Evolutionary conservation across 1,140 invertebrate genomes (phyloP), one percentile per base, ranked within the genome.

Genomic region (Diuraphis noxia): DNA sequence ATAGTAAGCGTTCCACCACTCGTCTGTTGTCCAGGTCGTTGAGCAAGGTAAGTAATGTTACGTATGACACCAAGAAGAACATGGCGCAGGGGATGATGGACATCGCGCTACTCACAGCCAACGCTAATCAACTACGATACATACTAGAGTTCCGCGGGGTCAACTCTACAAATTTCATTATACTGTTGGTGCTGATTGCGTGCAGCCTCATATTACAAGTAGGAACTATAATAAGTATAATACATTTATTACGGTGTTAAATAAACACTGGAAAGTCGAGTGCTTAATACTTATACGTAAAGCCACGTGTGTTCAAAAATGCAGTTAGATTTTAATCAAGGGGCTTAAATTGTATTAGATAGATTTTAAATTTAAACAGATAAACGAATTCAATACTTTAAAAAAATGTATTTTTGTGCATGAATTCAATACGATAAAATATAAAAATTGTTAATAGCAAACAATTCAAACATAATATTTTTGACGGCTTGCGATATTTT

Each of bases 31-130:
- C 89, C 41, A 81, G 89, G 25, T 91, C 89, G 13, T 9, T 91
- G 13, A 91, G 89, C 34, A 91, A 82, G 41, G 25, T 91, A 7
- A 91, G 49, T 21, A 79, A 86, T 38, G 77, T 21, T 43, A 92
- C 92, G 40, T 93, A 93, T 46, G 92, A 92, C 40, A 92, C 93
- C 19, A 98, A 98, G 93, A 98, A 98, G 93, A 98, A 97, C 7
- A 94, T 98, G 52, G 97, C 97, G 0, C 98, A 98, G 93, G 97
- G 97, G 1, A 97, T 98, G 97, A 97, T 98, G 96, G 97, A 97
- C 93, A 94, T 97, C 77, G 97, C 97, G 0, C 94, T 98, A 23
- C 95, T 97, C 2, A 96, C 96, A 0, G 96, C 97, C 3, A 97
- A 98, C 94, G 97, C 97, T 6, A 98, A 97, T 93, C 97, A 98